Evolutionary conservation across 2,797 vertebrate genomes (phyloP).

Genomic region (Acrossocheilus fasciatus): DNA sequence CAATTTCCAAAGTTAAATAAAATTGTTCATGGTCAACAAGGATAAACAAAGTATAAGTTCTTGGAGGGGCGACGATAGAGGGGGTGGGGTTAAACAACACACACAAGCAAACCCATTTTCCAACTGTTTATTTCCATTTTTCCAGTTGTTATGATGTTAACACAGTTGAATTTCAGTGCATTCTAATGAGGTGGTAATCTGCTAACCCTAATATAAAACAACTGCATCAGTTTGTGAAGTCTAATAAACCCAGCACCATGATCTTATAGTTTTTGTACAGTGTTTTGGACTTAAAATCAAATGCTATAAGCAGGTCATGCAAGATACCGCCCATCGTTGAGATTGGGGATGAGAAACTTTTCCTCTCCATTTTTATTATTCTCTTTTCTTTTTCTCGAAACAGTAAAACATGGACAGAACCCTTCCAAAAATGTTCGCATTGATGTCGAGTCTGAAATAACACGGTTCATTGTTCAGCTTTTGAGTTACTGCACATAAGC

Average conservation of each 20-base stretch:
- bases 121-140: slow-evolving; percentile 45
- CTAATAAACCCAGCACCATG: slow-evolving; percentile 44
- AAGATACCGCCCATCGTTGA: slow-evolving; percentile 12
- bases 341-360: background rate
- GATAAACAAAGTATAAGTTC: background rate
- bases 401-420: slow-evolving; percentile 7
- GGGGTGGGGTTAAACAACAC: background rate
- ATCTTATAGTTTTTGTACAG: slow-evolving; percentile 35
- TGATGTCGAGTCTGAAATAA: slow-evolving; percentile 40
- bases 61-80: background rate
- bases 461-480: slow-evolving; percentile 17
- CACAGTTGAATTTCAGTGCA: slow-evolving; percentile 49
- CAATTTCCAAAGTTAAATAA: no score
- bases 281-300: slow-evolving; percentile 35
- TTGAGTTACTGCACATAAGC: slow-evolving; percentile 17
- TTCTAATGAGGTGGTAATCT: slow-evolving; percentile 33
- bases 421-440: slow-evolving; percentile 2
- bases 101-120: slow-evolving; percentile 9
- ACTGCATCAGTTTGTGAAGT: slow-evolving; percentile 26
- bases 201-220: slow-evolving; percentile 45
- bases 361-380: slow-evolving; percentile 24
- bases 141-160: slow-evolving; percentile 59
- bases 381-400: background rate
- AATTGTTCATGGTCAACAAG: background rate
- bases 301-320: slow-evolving; percentile 40